These are phyloP conservation scores for Phaethornis superciliosus DNA, from an alignment of 2,113 vertebrate genomes.

Conservation along the genomic window DNA sequence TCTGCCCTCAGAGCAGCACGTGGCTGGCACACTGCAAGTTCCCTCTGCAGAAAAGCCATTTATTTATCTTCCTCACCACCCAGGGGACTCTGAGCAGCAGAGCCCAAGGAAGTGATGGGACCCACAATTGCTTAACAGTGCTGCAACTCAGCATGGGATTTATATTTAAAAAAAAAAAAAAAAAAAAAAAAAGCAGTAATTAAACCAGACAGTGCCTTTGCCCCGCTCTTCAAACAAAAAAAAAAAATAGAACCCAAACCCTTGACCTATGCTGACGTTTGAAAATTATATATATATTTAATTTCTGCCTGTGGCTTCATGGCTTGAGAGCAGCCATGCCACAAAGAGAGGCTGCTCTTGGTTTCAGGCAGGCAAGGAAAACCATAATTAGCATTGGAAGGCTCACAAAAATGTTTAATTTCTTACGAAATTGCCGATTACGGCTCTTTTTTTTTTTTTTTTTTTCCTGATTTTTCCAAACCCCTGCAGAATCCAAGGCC, in stretches of 20 bases:
- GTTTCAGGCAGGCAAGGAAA: slow-evolving; percentile 17
- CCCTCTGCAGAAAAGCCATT: neutral
- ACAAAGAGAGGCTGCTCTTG: neutral
- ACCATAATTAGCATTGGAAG: slow-evolving; percentile 42
- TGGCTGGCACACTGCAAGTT: neutral
- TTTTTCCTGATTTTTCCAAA: neutral
- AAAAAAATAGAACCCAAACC: neutral
- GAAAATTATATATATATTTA: slow-evolving; percentile 35
- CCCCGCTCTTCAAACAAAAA: neutral
- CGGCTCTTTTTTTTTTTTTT: neutral
- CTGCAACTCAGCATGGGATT: neutral
- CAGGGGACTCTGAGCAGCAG: neutral
- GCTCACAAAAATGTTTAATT: slow-evolving; percentile 59
- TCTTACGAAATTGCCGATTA: slow-evolving; percentile 30
- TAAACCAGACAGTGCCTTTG: neutral
- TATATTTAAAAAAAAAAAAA: too few species aligned
- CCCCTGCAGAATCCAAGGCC: neutral
- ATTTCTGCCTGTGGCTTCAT: slow-evolving; percentile 35
- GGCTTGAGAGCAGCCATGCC: slow-evolving; percentile 22
- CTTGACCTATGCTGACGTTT: neutral
- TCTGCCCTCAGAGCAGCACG: fast-evolving
- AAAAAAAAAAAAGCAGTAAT: neutral
- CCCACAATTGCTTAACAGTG: neutral
- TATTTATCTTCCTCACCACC: neutral
- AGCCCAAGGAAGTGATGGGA: neutral